Base-by-base conservation (phyloP, 2,113 vertebrate genomes). In the Syngnathus scovelli region DNA sequence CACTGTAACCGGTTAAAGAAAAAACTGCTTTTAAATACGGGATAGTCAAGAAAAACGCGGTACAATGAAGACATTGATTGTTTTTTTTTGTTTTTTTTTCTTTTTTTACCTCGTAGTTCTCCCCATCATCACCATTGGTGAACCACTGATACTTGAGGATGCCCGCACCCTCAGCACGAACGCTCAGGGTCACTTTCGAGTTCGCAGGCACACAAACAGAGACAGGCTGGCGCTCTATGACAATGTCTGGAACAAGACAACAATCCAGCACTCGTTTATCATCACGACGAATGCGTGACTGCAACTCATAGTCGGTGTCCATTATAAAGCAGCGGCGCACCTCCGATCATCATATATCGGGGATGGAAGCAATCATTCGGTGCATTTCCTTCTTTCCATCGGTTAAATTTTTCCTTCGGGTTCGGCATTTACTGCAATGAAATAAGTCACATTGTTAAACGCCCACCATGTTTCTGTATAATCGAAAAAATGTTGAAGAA, bases 111-210 rank as follows among this genome's bases (percentile, higher is more conserved):
- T 92, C 90, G 0, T 80, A 67, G 8, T 68, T 41, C 51, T 90
- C 62, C 8, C 78, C 52, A 55, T 27, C 52, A 54, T 23, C 51
- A 55, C 44, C 44, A 6, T 18, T 81, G 33, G 85, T 87, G 69
- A 94, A 94, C 94, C 94, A 95, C 85, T 95, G 94, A 87, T 93
- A 94, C n/a, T 60, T 76, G 49, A 94, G 83, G 0, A 64, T 11
- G 0, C 85, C 83, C n/a, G 46, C 74, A 8, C 92, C 91, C 76
- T 88, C 67, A 0, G 93, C 93, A 11, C 85, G 72, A 80, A 93
- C 93, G 8, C 85, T 84, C 72, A 95, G 87, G 0, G 79, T 83
- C 63, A 94, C 86, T 43, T 71, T 74, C n/a, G 91, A 86, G 64
- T 91, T 90, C 58, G 75, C 78, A 0, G 93, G 94, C 12, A 95